Base-by-base conservation (phyloP, 2,113 vertebrate genomes). In the Excalfactoria chinensis region DNA sequence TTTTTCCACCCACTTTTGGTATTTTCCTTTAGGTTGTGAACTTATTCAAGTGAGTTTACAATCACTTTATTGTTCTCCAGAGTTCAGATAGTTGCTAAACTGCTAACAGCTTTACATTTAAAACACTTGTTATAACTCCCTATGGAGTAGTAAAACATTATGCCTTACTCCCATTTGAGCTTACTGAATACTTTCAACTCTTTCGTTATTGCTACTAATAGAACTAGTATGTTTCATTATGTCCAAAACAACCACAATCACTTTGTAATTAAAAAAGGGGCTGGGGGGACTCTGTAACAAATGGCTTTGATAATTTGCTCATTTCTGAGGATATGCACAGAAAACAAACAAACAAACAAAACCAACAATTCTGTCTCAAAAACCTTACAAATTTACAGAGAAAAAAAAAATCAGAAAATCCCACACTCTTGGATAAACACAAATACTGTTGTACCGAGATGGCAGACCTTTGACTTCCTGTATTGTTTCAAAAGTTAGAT, bases 81-180 rank as follows among this genome's bases (percentile, higher is more conserved):
- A 91, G 91, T 93, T 94, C 82, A 88, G 48, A 94, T 91, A 88
- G 87, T 56, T 93, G 78, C 53, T 95, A 75, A 86, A 93, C 51
- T 68, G 34, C 88, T 88, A 9, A 0, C 53, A 62, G 55, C 55
- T 93, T 94, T 94, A 91, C 37, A 77, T 93, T 95, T 94, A 91
- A 96, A 91, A 84, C 7, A 8, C 78, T 91, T 94, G 71, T 86
- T 95, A 78, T 46, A 94, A 72, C 46, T 93, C 91, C 79, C 86
- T 89, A 20, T 1, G 2, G 91, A 92, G 63, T 60, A 76, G 68
- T 88, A 91, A 93, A 93, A 86, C 80, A 82, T 78, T 91, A 89
- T 83, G 37, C 23, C 25, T 86, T 95, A 86, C 16, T 18, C 59
- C 28, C 4, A n/a, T 84, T 88, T 92, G 43, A 91, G 55, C 49